These are phyloP conservation scores for Galaxias olidus DNA, from an alignment of 2,797 vertebrate genomes.

Conservation along the genomic window DNA sequence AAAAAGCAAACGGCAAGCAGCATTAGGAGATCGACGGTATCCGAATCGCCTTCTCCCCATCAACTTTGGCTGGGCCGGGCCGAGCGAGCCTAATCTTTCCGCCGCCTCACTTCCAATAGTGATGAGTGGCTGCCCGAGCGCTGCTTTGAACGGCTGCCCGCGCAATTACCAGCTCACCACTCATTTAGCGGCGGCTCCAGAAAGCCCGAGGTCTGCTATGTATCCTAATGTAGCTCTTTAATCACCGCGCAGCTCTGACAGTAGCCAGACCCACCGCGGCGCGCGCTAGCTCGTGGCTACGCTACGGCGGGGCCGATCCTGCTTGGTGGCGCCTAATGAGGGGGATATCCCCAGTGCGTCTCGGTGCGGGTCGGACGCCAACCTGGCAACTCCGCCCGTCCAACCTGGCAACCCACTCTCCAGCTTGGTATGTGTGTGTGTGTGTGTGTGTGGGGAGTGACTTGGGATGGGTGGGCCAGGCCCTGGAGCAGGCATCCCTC, in stretches of 20 bases:
- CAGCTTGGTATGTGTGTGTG: conserved; percentile 7
- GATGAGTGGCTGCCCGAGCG: conserved; percentile 51
- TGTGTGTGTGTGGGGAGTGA: neutral
- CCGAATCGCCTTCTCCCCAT: conserved; percentile 10
- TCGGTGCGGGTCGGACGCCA: conserved; percentile 24
- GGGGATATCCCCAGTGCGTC: conserved; percentile 33
- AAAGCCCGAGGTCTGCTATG: conserved; percentile 68
- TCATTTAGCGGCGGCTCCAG: conserved; percentile 67
- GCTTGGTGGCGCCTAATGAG: conserved; percentile 32
- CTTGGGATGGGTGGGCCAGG: conserved; percentile 22
- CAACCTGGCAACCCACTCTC: conserved; percentile 38
- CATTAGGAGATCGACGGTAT: too few relatives aligned
- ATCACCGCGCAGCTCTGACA: conserved; percentile 61
- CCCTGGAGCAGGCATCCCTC: conserved; percentile 41
- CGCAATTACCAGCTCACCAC: conserved; percentile 66
- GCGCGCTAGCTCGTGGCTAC: conserved; percentile 40
- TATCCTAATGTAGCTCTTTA: conserved; percentile 73
- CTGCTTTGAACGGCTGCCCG: conserved; percentile 67
- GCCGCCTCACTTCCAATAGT: conserved; percentile 35
- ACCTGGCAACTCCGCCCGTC: conserved; percentile 18
- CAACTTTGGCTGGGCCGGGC: conserved; percentile 46
- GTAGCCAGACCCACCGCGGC: conserved; percentile 50
- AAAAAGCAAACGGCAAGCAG: too few relatives aligned
- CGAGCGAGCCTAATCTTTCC: conserved; percentile 36
- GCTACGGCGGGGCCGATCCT: conserved; percentile 30